Evolutionary conservation across 35 echinoderm and acorn worm genomes (phyloP).

Genomic region (Apostichopus japonicus): DNA sequence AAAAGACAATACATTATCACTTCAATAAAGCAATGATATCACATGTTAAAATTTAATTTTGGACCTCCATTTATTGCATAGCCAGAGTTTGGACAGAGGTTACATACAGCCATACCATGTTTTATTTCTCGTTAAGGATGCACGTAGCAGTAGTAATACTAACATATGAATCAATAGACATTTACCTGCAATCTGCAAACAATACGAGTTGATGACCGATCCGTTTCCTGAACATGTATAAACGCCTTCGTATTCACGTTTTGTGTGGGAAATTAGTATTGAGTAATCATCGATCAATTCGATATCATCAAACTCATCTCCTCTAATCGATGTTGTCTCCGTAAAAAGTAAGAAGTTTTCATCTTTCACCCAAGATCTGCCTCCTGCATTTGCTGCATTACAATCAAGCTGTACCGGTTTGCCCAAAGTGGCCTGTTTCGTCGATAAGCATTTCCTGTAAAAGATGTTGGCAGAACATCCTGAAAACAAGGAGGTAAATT

Average conservation of each 20-base stretch:
- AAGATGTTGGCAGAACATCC: not conserved
- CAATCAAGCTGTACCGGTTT: not conserved
- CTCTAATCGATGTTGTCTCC: not conserved
- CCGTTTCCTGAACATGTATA: not conserved
- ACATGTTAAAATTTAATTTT: too few relatives aligned
- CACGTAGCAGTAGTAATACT: too few relatives aligned
- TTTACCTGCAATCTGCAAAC: not conserved
- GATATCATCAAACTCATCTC: not conserved
- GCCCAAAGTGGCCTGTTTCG: not conserved
- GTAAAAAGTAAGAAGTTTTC: not conserved
- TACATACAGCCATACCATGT: too few relatives aligned
- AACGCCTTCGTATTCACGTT: not conserved
- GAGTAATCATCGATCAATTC: not conserved
- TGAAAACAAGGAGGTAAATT: not conserved
- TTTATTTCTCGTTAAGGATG: too few relatives aligned
- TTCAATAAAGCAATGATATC: too few relatives aligned
- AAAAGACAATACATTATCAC: too few relatives aligned
- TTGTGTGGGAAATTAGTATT: not conserved
- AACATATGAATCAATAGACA: too few relatives aligned
- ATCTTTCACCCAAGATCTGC: not conserved
- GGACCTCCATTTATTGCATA: too few relatives aligned
- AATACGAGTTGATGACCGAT: not conserved
- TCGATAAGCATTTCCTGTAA: not conserved
- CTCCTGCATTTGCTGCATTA: not conserved
- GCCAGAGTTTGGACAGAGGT: too few relatives aligned